Conservation (phyloP, 2,113 vertebrate genomes). For the Macheiramphus alcinus region DNA sequence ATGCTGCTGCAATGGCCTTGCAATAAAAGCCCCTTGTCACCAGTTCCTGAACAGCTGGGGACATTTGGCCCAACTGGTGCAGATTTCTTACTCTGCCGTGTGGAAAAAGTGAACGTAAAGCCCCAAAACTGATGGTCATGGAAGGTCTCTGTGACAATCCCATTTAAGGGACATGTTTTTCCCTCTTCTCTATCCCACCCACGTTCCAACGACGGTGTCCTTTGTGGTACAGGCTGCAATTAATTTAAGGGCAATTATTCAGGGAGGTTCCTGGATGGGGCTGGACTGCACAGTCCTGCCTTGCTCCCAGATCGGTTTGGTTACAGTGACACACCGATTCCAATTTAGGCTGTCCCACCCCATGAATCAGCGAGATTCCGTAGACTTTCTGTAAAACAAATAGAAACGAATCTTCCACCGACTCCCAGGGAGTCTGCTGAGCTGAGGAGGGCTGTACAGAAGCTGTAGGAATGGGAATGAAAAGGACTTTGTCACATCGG, state of each 20-base stretch:
- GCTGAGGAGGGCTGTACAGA: not conserved
- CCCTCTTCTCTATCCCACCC: not conserved
- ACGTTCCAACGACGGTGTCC: not conserved
- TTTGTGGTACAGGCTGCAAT: not conserved
- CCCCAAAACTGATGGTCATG: not conserved
- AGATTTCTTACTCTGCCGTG: not conserved
- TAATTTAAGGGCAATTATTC: not conserved
- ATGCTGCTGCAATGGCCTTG: not conserved
- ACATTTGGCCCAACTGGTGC: not conserved
- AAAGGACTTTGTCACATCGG: not conserved
- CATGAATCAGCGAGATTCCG: slow-evolving; percentile 21
- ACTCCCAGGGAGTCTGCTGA: not conserved
- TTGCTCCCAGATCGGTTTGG: not conserved
- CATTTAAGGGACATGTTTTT: not conserved
- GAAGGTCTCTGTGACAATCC: not conserved
- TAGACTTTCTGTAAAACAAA: not conserved
- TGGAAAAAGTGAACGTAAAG: not conserved
- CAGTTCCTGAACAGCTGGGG: not conserved
- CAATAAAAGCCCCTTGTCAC: rapidly evolving
- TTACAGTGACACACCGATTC: not conserved
- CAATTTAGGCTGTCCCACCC: slow-evolving; percentile 19
- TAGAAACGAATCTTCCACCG: not conserved
- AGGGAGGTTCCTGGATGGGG: not conserved
- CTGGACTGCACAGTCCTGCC: not conserved
- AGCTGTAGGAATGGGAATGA: not conserved